Base-by-base conservation (phyloP, 2,888 invertebrate species). In the Cistogaster globosa region DNA sequence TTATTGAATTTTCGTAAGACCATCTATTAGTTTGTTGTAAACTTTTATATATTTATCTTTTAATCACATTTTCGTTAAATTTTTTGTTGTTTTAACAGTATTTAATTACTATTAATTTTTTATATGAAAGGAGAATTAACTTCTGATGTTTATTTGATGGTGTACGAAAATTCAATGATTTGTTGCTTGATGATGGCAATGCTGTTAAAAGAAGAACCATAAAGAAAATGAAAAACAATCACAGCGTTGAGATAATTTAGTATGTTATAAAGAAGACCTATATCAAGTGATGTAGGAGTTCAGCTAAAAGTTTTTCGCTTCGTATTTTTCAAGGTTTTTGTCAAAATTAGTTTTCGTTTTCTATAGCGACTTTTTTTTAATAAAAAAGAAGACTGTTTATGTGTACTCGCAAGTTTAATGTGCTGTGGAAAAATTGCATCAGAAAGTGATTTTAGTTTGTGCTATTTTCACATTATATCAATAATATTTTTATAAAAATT, bases 101-200 rank as follows among this genome's bases (percentile, higher is more conserved):
- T 63, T 32, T 42, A 53, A 58, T 75, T 12, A 62, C 36, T 53
- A 14, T 58, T 55, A 32, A 38, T 7, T 45, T 42, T 58, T 63
- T 60, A 12, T 48, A 55, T 57, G 48, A 51, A 71, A 71, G 58
- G 60, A 72, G 51, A 72, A 84, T 76, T 80, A 68, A 77, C 62
- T 72, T 79, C 68, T 76, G 62, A 65, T 79, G 76, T 84, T 84
- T 80, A 72, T 84, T 80, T 80, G 57, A 42, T 84, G 79, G 79
- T 51, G 78, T 51, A 78, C 78, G 78, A 84, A 79, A 79, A 84
- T 79, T 69, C 78, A 83, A 78, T 83, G 78, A 74, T 48, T 62
- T 51, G 16, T 71, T 58, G 16, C 20, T 4, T 22, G 12, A 16
- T 16, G 53, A 69, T 82, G 82, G 82, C 82, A 82, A 67, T 82